phyloP scores from a whole-genome alignment of 1,140 invertebrate genomes.

The Drosophila bipectinata region DNA sequence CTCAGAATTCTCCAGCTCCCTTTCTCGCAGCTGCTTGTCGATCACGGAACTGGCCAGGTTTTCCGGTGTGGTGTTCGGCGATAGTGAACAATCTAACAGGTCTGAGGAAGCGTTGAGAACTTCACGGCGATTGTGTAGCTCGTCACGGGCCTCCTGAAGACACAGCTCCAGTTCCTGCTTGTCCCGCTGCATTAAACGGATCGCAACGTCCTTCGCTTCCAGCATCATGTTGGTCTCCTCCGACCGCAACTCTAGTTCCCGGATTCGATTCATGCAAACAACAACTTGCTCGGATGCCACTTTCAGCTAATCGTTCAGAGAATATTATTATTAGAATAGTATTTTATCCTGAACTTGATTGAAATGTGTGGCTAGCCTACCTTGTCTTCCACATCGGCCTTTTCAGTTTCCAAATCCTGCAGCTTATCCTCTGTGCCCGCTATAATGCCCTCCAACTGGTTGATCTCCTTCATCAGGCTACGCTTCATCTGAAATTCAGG shows the following conservation, averaged over 20 bases:
- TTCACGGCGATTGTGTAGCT: slow-evolving; percentile 43
- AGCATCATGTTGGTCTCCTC: slow-evolving; percentile 13
- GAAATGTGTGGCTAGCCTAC: slow-evolving; percentile 23
- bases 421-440: slow-evolving; percentile 43
- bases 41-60: slow-evolving; percentile 71
- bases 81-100: slow-evolving; percentile 55
- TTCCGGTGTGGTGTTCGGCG: slow-evolving; percentile 60
- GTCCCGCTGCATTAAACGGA: slow-evolving; percentile 42
- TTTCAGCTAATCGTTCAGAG: slow-evolving; percentile 35
- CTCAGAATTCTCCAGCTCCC: slow-evolving; percentile 68
- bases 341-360: not conserved
- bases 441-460: slow-evolving; percentile 38
- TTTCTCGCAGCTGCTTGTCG: slow-evolving; percentile 76
- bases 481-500: slow-evolving; percentile 54
- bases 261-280: slow-evolving; percentile 49
- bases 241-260: slow-evolving; percentile 45
- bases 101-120: slow-evolving; percentile 64
- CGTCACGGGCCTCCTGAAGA: slow-evolving; percentile 63
- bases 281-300: slow-evolving; percentile 35
- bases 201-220: slow-evolving; percentile 18
- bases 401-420: slow-evolving; percentile 32
- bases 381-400: slow-evolving; percentile 15
- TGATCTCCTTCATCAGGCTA: slow-evolving; percentile 52
- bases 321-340: not conserved
- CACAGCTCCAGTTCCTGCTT: slow-evolving; percentile 68